Evolutionary conservation across 2,113 vertebrate species (phyloP).

Genomic region (Rallus limicola): DNA sequence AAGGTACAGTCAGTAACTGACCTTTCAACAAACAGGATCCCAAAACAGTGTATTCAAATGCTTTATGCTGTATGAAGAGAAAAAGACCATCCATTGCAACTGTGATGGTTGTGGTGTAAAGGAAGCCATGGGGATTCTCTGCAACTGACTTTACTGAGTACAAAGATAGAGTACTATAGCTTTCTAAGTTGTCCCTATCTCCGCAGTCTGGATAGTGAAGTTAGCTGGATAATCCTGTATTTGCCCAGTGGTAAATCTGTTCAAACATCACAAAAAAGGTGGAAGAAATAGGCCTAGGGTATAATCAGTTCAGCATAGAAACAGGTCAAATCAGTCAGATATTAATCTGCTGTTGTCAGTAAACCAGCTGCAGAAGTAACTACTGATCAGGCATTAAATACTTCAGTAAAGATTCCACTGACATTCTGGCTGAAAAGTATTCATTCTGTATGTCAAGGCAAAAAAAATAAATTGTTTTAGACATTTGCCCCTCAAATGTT

Average conservation of each 20-base stretch:
- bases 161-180: not conserved
- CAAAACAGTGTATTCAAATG: not conserved
- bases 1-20: not conserved
- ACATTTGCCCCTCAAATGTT: not conserved
- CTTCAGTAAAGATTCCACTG: not conserved
- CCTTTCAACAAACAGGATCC: not conserved
- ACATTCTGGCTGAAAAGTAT: not conserved
- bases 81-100: not conserved
- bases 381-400: not conserved
- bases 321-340: not conserved
- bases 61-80: not conserved
- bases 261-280: not conserved
- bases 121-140: not conserved
- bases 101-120: not conserved
- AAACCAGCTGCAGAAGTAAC: not conserved
- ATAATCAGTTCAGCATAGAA: not conserved
- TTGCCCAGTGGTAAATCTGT: not conserved
- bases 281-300: not conserved
- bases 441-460: not conserved
- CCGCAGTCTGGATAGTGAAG: not conserved
- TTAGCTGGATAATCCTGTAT: not conserved
- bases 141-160: not conserved
- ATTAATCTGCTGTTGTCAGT: not conserved
- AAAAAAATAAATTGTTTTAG: constrained; percentile 13
- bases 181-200: not conserved